Evolutionary conservation across 2,888 invertebrate genomes (phyloP).

Genomic region (Epinotia ramella): DNA sequence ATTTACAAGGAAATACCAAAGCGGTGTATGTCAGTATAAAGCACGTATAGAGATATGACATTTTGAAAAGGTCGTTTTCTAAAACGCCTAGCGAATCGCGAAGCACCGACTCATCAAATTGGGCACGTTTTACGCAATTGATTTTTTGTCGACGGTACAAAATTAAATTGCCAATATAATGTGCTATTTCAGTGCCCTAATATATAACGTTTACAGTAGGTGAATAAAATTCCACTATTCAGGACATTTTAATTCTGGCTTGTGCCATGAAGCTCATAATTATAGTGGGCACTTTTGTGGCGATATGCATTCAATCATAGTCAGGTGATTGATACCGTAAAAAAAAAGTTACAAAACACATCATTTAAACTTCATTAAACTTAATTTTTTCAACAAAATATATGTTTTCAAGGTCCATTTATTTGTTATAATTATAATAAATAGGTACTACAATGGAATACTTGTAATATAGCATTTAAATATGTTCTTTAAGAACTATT

Average conservation of each 20-base stretch:
- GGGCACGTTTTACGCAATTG: slow-evolving; percentile 28
- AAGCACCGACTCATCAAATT: slow-evolving; percentile 34
- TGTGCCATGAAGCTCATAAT: background rate
- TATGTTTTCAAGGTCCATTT: no score
- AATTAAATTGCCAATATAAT: slow-evolving; percentile 26
- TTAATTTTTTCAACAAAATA: no score
- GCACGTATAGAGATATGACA: background rate
- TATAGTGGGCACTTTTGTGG: no score
- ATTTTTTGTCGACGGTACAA: slow-evolving; percentile 29
- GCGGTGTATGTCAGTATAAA: background rate
- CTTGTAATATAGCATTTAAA: no score
- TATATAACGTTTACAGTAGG: background rate
- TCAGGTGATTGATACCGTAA: no score
- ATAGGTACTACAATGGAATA: no score
- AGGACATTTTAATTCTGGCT: background rate
- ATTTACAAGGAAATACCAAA: background rate
- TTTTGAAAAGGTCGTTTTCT: background rate
- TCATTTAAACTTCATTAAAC: no score
- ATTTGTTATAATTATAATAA: no score
- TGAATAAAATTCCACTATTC: background rate
- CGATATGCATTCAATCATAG: no score
- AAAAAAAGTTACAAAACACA: no score
- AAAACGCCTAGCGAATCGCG: slow-evolving; percentile 21
- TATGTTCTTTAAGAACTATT: no score
- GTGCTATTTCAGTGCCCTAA: background rate